Evolutionary conservation across 2,113 vertebrate species (phyloP), one percentile per base, ranked within the genome.

Genomic region (Pagrus major): DNA sequence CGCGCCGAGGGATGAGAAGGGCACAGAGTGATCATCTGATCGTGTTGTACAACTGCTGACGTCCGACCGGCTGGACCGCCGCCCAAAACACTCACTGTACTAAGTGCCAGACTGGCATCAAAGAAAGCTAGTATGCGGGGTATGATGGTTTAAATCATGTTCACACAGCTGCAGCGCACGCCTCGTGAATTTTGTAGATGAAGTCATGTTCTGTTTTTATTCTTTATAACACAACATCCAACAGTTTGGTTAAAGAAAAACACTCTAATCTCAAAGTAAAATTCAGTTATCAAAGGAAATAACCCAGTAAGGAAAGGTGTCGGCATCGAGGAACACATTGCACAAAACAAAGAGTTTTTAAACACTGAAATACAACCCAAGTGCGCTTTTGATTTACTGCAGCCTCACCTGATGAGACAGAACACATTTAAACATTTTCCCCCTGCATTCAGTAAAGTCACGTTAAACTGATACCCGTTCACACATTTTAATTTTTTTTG

Each of bases 181-280:
- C 12, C 11, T 23, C 14, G 9, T 29, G n/a, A n/a, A n/a, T n/a
- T n/a, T n/a, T 37, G 37, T n/a, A 20, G 58, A 72, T 73, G 72
- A 84, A 47, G 56, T 80, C 68, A 76, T 46, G 15, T 15, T 82
- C 52, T 73, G 44, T 73, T 79, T 73, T 58, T 33, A 37, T 52
- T 56, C 25, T 56, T 3, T 39, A 18, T 9, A 69, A 54, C 47
- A 39, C 46, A 5, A 6, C 39, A 18, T 31, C 39, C 35, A 60
- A 5, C 41, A 9, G 15, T 39, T 52, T 51, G 1, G 37, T 51
- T 9, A 52, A 27, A 64, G 47, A 27, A 9, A 23, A 41, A 52
- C 23, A 41, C 21, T 20, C 16, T 74, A 20, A 63, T 52, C 59
- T n/a, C 23, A 47, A 27, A 9, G 20, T 52, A n/a, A 31, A 52